Evolutionary conservation across 92 coral and sea anemone genomes (phyloP).

Genomic region (Montipora capitata): DNA sequence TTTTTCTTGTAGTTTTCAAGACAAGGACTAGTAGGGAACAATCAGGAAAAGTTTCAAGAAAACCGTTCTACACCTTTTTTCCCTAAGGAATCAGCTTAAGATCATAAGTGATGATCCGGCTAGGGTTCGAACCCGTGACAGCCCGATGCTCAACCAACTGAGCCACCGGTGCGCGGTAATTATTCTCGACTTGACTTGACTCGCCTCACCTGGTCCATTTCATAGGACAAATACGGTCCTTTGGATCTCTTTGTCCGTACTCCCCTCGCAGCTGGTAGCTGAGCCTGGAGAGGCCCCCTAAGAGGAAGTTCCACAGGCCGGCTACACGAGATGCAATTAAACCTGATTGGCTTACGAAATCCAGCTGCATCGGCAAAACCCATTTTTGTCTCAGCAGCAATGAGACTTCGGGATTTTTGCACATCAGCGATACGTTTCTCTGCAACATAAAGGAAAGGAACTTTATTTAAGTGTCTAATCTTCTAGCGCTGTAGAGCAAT

Average conservation of each 20-base stretch:
- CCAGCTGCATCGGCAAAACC: constrained; percentile 96
- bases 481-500: no score
- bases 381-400: constrained; percentile 96
- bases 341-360: constrained; percentile 87
- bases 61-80: no score
- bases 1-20: no score
- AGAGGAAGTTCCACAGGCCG: constrained; percentile 91
- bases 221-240: constrained; percentile 90
- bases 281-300: constrained; percentile 65
- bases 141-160: no score
- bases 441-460: no score
- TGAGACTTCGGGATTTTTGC: constrained; percentile 91
- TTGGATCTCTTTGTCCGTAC: constrained; percentile 85
- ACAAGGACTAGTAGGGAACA: no score
- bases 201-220: constrained; percentile 90
- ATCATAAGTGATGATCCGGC: no score
- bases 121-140: no score
- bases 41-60: no score
- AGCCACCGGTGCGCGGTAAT: no score
- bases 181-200: not conserved
- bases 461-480: no score
- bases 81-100: no score
- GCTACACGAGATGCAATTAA: constrained; percentile 96
- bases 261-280: constrained; percentile 85
- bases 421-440: constrained; percentile 70